phyloP scores from a whole-genome alignment of 2,113 vertebrate species.

The Chaetura pelagica region DNA sequence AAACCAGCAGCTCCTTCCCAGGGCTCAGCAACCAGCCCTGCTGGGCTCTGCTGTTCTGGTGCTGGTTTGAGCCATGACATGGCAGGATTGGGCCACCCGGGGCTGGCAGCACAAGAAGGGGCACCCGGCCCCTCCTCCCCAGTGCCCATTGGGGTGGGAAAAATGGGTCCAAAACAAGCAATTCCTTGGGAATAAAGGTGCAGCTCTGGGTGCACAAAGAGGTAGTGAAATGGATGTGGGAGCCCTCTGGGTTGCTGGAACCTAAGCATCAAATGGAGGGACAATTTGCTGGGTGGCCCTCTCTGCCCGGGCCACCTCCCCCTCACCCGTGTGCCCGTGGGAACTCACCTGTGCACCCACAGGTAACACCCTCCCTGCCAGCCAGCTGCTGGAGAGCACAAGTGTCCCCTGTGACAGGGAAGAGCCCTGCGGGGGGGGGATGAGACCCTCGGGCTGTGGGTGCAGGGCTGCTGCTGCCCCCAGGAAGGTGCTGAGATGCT shows the following conservation, averaged over 20 bases:
- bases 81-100: accelerated
- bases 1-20: neutral
- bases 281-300: constrained; percentile 6
- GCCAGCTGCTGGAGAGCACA: neutral
- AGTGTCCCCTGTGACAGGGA: accelerated
- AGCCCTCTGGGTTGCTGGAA: constrained; percentile 30
- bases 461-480: accelerated
- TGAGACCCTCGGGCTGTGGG: no score
- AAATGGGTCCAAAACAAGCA: neutral
- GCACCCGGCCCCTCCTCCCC: neutral
- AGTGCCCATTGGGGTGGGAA: neutral
- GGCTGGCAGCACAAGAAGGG: accelerated
- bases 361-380: neutral
- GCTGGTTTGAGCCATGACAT: accelerated
- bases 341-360: neutral
- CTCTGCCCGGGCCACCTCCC: neutral
- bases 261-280: constrained; percentile 47
- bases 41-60: no score
- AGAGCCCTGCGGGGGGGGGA: no score
- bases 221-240: neutral
- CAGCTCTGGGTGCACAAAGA: neutral
- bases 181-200: constrained; percentile 2
- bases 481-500: neutral
- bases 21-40: neutral
- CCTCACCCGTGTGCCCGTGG: neutral